Base-by-base conservation (phyloP, 2,888 invertebrate genomes). In the Anarsia innoxiella region DNA sequence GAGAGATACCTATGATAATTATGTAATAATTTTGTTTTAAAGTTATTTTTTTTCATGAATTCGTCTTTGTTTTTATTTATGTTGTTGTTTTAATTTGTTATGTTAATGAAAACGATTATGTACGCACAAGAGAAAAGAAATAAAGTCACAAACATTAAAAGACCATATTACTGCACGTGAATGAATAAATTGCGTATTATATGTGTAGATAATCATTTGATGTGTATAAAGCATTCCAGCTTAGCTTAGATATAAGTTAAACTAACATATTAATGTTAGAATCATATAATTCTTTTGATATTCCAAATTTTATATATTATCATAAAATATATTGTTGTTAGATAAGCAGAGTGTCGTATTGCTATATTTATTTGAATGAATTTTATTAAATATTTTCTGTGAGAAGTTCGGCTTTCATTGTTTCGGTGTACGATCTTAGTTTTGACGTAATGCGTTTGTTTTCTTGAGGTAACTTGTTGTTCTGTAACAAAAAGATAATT, bases 361-460 rank as follows among this genome's bases (percentile, higher is more conserved):
- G 8, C 26, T 3, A 26, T 39, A 44, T 46, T 36, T 37, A 43
- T 51, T 53, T 56, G 46, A 50, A 53, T 46, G 53, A 59, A 62
- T 66, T 70, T 70, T 61, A 63, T 72, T 79, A 82, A 73, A 78
- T 66, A 52, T 77, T 61, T 55, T 77, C 72, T 47, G 62, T 53
- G 44, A 75, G 51, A 23, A 82, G 59, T 27, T 74, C 60, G 40
- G 57, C 59, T 56, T 75, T 80, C 40, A 72, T 70, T 52, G 60
- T 57, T 41, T 78, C 73, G 0, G 59, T 58, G 40, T 59, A 56
- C 1, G 53, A 47, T 25, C 53, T 66, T n/a, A 72, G 54, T 51
- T 78, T 82, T n/a, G 54, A 34, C n/a, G 49, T 53, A 27, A 78
- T 73, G 39, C 62, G 68, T 40, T 65, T 66, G 44, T 76, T 69